Base-by-base conservation (phyloP, 1,140 invertebrate species). In the Matsumurasca onukii region DNA sequence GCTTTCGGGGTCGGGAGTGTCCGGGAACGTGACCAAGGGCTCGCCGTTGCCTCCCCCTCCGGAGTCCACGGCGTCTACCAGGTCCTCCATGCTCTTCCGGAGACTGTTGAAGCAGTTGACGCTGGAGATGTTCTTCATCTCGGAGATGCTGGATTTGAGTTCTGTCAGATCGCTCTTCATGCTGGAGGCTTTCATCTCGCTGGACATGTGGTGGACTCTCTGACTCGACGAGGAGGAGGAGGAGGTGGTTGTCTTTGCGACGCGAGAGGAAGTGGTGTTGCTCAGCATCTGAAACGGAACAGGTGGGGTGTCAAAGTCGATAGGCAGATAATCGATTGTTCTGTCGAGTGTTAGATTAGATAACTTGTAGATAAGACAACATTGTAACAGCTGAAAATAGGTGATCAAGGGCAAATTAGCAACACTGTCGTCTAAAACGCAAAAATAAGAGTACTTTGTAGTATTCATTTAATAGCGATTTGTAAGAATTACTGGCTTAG, bases 81-180 rank as follows among this genome's bases (percentile, higher is more conserved):
- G 81, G 73, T 89, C 87, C 76, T 89, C 88, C 75, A 87, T 80
- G 9, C 86, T 88, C 73, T 83, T 86, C 72, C 84, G 80, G 57
- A 88, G 76, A 49, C 79, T 76, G 68, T 79, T 84, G 74, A 83
- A 84, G n/a, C n/a, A n/a, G 48, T 72, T 84, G 80, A 76, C 62
- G 67, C 76, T 48, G 68, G 77, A 75, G 70, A 83, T 69, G 66
- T 82, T 86, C 74, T 89, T 90, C 85, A 92, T 90, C 82, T 91
- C 89, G 27, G 88, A 89, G 78, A 91, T 89, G 73, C 88, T 88
- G 75, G 86, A 88, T 78, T 91, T 88, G 51, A 91, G 82, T 72
- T 91, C 89, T 69, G 84, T 85, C 51, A 91, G 82, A 78, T 90
- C 88, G n/a, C 86, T 87, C 79, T 90, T 89, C 76, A 90, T 84